phyloP scores from a whole-genome alignment of 2,888 invertebrate species.

The Microctonus aethiopoides region DNA sequence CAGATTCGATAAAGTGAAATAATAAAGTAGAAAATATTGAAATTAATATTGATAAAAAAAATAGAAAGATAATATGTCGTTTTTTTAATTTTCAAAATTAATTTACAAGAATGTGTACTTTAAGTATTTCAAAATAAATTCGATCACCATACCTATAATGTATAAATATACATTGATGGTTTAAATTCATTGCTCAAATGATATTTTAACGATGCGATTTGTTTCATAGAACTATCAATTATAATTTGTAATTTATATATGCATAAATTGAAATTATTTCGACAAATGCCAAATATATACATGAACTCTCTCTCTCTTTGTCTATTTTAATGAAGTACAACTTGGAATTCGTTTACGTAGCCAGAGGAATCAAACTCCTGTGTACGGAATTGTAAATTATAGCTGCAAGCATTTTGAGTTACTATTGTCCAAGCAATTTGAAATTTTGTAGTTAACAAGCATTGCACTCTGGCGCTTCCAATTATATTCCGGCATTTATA shows the following conservation, averaged over 20 bases:
- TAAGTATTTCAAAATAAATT: no score
- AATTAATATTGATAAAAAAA: not conserved
- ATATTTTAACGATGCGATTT: not conserved
- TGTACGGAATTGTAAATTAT: not conserved
- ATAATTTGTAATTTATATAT: not conserved
- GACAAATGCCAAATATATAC: constrained; percentile 3
- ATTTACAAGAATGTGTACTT: no score
- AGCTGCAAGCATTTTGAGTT: not conserved
- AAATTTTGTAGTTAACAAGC: constrained; percentile 33
- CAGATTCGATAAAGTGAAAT: constrained; percentile 28
- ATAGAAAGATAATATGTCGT: not conserved
- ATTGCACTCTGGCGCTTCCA: constrained; percentile 23
- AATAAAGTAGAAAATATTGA: not conserved
- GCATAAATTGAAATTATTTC: constrained; percentile 9
- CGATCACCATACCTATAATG: no score
- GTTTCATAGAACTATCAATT: not conserved
- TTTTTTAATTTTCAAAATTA: no score
- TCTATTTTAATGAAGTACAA: constrained; percentile 32
- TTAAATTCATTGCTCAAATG: no score
- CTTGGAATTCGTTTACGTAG: constrained; percentile 32
- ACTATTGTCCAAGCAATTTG: constrained; percentile 28
- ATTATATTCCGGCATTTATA: constrained; percentile 10
- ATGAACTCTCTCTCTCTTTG: not conserved
- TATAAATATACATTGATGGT: no score
- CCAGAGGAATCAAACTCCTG: constrained; percentile 20